Base-by-base conservation (phyloP, 2,113 vertebrate genomes). In the Gymnocephalus cernua region DNA sequence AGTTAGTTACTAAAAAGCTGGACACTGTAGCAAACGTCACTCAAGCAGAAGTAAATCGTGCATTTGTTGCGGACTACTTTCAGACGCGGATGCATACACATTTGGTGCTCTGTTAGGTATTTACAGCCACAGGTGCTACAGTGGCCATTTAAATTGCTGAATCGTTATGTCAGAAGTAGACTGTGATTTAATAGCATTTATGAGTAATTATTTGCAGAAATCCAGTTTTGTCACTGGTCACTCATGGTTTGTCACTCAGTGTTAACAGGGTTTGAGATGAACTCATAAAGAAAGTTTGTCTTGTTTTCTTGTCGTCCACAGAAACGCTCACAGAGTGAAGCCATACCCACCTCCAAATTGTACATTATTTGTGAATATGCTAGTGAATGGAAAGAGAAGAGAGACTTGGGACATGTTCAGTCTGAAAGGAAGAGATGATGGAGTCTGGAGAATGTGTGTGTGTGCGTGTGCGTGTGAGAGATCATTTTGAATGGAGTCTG, bases 351-450 rank as follows among this genome's bases (percentile, higher is more conserved):
- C 80, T 84, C 83, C 79, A 73, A 91, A 88, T 91, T 95, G 94
- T 95, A 95, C 82, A 94, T 93, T 94, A 91, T 86, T 92, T 95
- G 94, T 95, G 92, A 95, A 95, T 95, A 95, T 84, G 90, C 74
- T 86, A 81, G 88, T 86, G 89, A 93, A 89, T 84, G 86, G 79
- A 89, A 87, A 89, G 80, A 90, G 77, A 79, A 48, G 87, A 84
- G 66, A 89, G 58, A 80, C 74, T 67, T 58, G 71, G 65, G 68
- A 86, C 54, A 77, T 71, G 57, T 27, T 64, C 74, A 50, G 76
- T 73, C 82, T 74, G 41, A 75, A 21, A 72, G 77, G 76, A 82
- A 79, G 86, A 86, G 47, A 88, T 8, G 65, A 48, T 15, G 57
- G 78, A 63, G 72, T 88, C 83, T n/a, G n/a, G n/a, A n/a, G n/a